phyloP scores from a whole-genome alignment of 2,113 vertebrate genomes.

The Elgaria multicarinata region DNA sequence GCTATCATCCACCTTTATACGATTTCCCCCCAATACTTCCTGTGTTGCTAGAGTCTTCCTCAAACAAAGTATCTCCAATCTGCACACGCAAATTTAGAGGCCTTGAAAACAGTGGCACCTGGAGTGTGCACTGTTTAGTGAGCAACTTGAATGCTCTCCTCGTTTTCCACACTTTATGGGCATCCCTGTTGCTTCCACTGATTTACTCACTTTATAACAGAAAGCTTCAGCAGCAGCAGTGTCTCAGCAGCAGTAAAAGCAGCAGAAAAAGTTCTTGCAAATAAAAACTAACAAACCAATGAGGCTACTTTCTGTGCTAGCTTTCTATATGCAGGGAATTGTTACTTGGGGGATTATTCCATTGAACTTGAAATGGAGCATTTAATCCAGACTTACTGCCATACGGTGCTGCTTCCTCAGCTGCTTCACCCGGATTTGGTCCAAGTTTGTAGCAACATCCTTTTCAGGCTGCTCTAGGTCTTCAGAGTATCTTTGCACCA shows the following conservation, averaged over 20 bases:
- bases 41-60: neutral
- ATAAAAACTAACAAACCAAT: neutral
- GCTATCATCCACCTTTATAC: neutral
- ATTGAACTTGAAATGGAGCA: neutral
- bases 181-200: neutral
- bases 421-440: slow-evolving; percentile 91
- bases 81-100: neutral
- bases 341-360: no score
- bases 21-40: neutral
- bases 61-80: neutral
- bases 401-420: slow-evolving; percentile 96
- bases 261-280: neutral
- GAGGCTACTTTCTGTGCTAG: neutral
- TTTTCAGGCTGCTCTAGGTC: slow-evolving; percentile 89
- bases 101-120: neutral
- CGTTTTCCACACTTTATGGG: neutral
- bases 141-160: neutral
- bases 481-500: slow-evolving; percentile 93
- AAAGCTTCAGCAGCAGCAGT: neutral
- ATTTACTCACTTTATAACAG: neutral
- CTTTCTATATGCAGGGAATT: neutral
- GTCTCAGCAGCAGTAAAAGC: neutral
- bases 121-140: neutral
- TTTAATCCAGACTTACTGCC: slow-evolving; percentile 86
- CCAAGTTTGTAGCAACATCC: slow-evolving; percentile 88